Conservation (phyloP, 2,888 invertebrate genomes). For the Drosophila flavopinicola region DNA sequence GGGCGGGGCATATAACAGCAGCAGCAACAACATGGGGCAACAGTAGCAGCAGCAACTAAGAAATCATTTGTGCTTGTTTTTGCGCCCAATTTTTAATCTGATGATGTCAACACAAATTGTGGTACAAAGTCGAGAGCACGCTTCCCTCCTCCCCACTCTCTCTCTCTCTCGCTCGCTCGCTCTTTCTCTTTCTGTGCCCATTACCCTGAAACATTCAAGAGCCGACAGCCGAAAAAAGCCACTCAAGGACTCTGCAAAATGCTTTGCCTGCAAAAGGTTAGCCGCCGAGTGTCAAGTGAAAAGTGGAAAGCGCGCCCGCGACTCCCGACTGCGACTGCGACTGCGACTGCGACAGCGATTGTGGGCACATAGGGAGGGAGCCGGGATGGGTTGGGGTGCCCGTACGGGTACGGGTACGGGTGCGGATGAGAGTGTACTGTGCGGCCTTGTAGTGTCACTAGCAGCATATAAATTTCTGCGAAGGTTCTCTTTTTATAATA, state of each 20-base stretch:
- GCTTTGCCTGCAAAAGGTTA: constrained; percentile 76
- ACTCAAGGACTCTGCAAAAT: constrained; percentile 75
- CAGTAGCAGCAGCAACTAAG: constrained; percentile 49
- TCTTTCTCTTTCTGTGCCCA: not conserved
- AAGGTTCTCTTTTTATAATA: constrained; percentile 20
- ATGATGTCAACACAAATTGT: constrained; percentile 80
- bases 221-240: constrained; percentile 58
- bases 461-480: constrained; percentile 66
- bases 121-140: constrained; percentile 52
- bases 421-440: constrained; percentile 15
- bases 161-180: not conserved
- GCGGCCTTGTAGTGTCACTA: constrained; percentile 76
- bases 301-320: constrained; percentile 56
- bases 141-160: not conserved
- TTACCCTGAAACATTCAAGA: constrained; percentile 19
- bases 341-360: constrained; percentile 7
- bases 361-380: constrained; percentile 10
- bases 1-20: constrained; percentile 26
- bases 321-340: constrained; percentile 25
- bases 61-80: constrained; percentile 73
- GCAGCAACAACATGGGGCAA: constrained; percentile 17
- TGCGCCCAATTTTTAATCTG: constrained; percentile 78
- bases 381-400: too few species aligned
- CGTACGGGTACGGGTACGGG: not conserved
- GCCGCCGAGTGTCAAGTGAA: constrained; percentile 67